These are phyloP conservation scores for Hylyphantes graminicola DNA, from an alignment of 1,140 invertebrate species.

Conservation along the genomic window DNA sequence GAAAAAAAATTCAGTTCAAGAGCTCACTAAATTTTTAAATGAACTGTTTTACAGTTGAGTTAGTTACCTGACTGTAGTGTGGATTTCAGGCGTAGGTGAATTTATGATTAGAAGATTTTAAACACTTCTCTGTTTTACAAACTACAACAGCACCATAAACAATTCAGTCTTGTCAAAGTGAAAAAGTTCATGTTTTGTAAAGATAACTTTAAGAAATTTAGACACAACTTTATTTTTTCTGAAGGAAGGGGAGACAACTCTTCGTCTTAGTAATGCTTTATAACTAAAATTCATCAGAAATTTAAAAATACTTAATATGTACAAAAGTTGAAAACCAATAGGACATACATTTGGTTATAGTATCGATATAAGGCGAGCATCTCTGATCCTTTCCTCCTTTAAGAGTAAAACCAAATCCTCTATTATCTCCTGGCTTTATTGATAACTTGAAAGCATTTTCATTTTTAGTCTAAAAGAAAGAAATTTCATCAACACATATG, in stretches of 20 bases:
- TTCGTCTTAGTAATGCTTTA: no score
- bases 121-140: no score
- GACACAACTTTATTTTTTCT: not conserved
- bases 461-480: not conserved
- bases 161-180: no score
- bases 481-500: not conserved
- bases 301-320: not conserved
- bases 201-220: not conserved
- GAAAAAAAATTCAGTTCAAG: no score
- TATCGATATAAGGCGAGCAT: slow-evolving; percentile 33
- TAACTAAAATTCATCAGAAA: not conserved
- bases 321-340: not conserved
- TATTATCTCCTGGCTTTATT: slow-evolving; percentile 41
- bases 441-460: slow-evolving; percentile 19
- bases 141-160: no score
- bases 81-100: no score
- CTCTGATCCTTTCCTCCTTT: slow-evolving; percentile 55
- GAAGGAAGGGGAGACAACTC: not conserved
- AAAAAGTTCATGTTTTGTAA: no score
- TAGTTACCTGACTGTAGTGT: no score
- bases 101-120: no score
- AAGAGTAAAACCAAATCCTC: slow-evolving; percentile 51
- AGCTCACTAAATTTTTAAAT: no score
- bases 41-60: no score
- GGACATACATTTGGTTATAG: slow-evolving; percentile 33